Evolutionary conservation across 2,888 invertebrate species (phyloP), one percentile per base, ranked within the genome.

Genomic region (Sphecodes monilicornis): DNA sequence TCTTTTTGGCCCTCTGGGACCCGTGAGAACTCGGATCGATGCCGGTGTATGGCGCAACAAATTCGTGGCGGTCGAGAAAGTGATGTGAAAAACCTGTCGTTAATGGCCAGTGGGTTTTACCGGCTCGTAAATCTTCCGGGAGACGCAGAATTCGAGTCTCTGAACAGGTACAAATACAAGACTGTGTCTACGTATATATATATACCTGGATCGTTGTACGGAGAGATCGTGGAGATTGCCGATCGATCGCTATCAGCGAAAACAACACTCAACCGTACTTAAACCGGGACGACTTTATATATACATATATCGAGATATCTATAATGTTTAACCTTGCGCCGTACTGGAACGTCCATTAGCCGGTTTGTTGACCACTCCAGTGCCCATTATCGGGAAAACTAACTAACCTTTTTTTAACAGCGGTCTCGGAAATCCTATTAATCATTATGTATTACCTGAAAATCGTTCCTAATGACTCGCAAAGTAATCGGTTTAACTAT

Each of bases 211-310:
- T 16, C 32, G 70, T 68, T 66, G 36, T 36, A 36, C 36, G 22
- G 6, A 50, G 26, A 66, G 66, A 82, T 71, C 57, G 69, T 43
- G 13, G 69, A 71, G 71, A 29, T 41, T 6, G 60, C 39, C 46
- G 43, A 26, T 50, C 50, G 83, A 82, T 82, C 72, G 29, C 77
- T 77, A 83, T 77, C 83, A 29, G 36, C 6, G 57, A 26, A n/a
- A 72, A 68, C 66, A 36, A 73, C 72, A 73, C n/a, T 66, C 54
- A 84, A 73, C 69, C 6, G 41, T 77, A 69, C 57, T 39, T 13
- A 54, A n/a, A 50, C 29, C 68, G 46, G 41, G 41, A 78, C 39
- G 60, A 70, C 41, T 70, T 29, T 29, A 11, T 29, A 32, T 50
- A 11, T 29, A 11, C 22, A 32, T 50, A 11, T 57, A 57, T 32